phyloP scores from a whole-genome alignment of 2,888 invertebrate species.

The Hirtodrosophila trivittata region DNA sequence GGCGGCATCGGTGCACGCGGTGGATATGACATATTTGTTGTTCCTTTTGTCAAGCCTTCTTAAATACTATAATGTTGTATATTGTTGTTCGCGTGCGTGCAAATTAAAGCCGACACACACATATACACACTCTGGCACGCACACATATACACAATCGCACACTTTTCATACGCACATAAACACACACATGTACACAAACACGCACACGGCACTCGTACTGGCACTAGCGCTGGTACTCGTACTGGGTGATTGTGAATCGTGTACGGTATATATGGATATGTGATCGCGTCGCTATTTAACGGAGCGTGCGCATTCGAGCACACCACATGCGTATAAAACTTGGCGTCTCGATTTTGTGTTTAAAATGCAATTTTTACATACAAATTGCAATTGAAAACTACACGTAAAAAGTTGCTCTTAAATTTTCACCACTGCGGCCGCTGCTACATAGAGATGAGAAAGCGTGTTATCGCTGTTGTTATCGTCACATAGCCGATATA shows the following conservation, averaged over 20 bases:
- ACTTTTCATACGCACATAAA: slow-evolving; percentile 14
- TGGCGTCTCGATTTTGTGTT: neutral
- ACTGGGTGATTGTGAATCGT: slow-evolving; percentile 51
- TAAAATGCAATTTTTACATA: slow-evolving; percentile 24
- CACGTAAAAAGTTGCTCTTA: slow-evolving; percentile 52
- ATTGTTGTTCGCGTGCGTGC: slow-evolving; percentile 57
- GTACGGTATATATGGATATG: slow-evolving; percentile 46
- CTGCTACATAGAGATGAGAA: slow-evolving; percentile 51
- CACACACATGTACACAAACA: slow-evolving; percentile 21
- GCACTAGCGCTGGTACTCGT: slow-evolving; percentile 15
- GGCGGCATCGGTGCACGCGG: slow-evolving; percentile 92
- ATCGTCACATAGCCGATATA: slow-evolving; percentile 39
- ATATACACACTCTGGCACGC: slow-evolving; percentile 15
- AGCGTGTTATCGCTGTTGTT: slow-evolving; percentile 30
- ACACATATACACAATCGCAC: slow-evolving; percentile 13
- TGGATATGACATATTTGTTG: slow-evolving; percentile 91
- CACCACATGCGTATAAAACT: slow-evolving; percentile 18
- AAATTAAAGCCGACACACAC: slow-evolving; percentile 71
- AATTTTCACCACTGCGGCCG: slow-evolving; percentile 63
- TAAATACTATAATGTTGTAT: slow-evolving; percentile 37
- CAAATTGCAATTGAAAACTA: slow-evolving; percentile 39
- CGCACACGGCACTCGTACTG: slow-evolving; percentile 28
- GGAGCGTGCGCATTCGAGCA: slow-evolving; percentile 26
- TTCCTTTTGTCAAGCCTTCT: slow-evolving; percentile 23
- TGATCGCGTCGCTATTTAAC: slow-evolving; percentile 28